A percentile compares a stretch with the other conserved stretches of the same genome.
Conservation (phyloP, 2,888 invertebrate species). For the Folsomia candida region DNA sequence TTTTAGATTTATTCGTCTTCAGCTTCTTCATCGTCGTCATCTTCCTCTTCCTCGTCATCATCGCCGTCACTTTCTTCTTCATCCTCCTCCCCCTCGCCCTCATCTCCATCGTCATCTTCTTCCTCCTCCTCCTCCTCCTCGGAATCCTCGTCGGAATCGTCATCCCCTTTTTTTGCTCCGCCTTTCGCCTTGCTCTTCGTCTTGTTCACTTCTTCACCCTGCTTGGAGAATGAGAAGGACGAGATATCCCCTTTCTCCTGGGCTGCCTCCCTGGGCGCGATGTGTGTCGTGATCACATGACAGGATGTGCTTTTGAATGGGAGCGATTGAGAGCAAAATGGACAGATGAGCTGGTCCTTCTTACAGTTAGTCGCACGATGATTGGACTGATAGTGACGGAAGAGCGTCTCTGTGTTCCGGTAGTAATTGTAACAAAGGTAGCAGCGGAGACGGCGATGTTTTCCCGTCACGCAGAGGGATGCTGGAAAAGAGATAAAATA, state of each 20-base stretch:
- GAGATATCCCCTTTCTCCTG: too few species aligned
- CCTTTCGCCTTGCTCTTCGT: neutral
- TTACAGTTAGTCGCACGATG: conserved; percentile 23
- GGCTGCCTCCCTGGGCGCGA: neutral
- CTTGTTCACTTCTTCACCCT: conserved; percentile 7
- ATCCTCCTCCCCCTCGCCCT: too few species aligned
- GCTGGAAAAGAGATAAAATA: conserved; percentile 13
- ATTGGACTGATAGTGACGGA: conserved; percentile 24
- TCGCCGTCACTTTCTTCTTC: neutral
- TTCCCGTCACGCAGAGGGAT: conserved; percentile 23
- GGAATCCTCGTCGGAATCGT: neutral
- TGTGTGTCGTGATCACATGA: conserved; percentile 36
- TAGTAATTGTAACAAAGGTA: conserved; percentile 36
- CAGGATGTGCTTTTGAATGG: conserved; percentile 36
- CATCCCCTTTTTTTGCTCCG: neutral
- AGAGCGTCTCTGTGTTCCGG: conserved; percentile 31
- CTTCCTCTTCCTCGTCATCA: neutral
- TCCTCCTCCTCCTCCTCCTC: neutral
- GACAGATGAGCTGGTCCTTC: conserved; percentile 29
- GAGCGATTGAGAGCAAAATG: conserved; percentile 26
- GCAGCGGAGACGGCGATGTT: conserved; percentile 30
- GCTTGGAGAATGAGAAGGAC: too few species aligned
- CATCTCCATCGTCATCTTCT: conserved; percentile 2
- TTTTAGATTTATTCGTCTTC: too few species aligned
- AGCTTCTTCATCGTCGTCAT: neutral